phyloP scores from a whole-genome alignment of 2,888 invertebrate species.

The Lomographa bimaculata region DNA sequence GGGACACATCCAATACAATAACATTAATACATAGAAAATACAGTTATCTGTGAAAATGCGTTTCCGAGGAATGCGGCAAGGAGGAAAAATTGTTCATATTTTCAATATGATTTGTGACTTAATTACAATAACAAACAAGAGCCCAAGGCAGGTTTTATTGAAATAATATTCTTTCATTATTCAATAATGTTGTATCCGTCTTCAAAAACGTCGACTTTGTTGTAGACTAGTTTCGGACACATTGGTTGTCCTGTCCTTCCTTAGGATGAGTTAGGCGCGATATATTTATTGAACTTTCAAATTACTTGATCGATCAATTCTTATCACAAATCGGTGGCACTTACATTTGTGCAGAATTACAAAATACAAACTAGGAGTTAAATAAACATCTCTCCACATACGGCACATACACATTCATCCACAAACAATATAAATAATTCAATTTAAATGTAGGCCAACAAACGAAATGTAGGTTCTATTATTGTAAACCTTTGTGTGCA shows the following conservation, averaged over 20 bases:
- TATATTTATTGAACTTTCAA: too few relatives aligned
- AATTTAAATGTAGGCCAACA: slow-evolving; percentile 51
- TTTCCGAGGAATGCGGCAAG: slow-evolving; percentile 35
- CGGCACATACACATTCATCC: slow-evolving; percentile 4
- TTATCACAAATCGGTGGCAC: slow-evolving; percentile 42
- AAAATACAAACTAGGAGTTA: slow-evolving; percentile 38
- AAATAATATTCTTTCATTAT: too few relatives aligned
- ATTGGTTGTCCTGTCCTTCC: too few relatives aligned
- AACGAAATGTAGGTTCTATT: slow-evolving; percentile 6
- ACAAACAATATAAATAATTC: too few relatives aligned
- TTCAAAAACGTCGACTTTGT: too few relatives aligned
- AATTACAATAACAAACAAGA: slow-evolving; percentile 16
- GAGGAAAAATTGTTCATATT: slow-evolving; percentile 31
- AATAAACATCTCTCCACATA: slow-evolving; percentile 29
- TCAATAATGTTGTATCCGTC: too few relatives aligned
- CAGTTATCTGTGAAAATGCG: slow-evolving; percentile 25
- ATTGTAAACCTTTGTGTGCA: slow-evolving; percentile 38
- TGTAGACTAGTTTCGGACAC: too few relatives aligned
- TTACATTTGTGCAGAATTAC: slow-evolving; percentile 49
- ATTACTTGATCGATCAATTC: slow-evolving; percentile 28
- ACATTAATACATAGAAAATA: slow-evolving; percentile 4
- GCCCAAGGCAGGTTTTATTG: slow-evolving; percentile 33
- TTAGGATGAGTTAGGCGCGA: too few relatives aligned
- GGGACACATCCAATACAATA: slow-evolving; percentile 7
- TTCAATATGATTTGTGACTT: slow-evolving; percentile 33